Conservation (phyloP, 1,140 invertebrate genomes). For the Drosophila sucinea region DNA sequence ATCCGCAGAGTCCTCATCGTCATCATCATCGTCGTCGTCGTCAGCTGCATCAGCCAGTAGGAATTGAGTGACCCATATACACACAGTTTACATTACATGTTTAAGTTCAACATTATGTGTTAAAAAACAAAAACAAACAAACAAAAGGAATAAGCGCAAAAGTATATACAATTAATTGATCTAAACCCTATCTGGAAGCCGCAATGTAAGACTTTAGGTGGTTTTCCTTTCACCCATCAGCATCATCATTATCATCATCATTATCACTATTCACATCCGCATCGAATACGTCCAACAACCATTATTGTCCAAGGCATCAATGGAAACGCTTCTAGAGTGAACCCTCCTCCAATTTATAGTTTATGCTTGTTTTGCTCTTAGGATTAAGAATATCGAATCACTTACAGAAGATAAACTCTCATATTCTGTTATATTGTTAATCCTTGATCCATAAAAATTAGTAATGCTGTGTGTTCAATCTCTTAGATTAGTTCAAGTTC, state of each 20-base stretch:
- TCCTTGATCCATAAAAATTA: neutral
- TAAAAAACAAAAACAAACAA: neutral
- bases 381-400: constrained; percentile 2
- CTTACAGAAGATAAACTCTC: neutral
- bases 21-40: constrained; percentile 1
- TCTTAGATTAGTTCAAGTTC: neutral
- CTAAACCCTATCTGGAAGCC: neutral
- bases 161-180: neutral
- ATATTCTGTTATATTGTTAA: constrained; percentile 13
- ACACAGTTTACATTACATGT: neutral
- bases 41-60: constrained; percentile 2
- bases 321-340: neutral
- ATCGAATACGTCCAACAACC: constrained; percentile 1
- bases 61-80: neutral
- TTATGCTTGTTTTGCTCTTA: constrained; percentile 6
- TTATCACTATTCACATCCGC: neutral
- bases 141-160: constrained; percentile 4
- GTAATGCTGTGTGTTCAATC: neutral
- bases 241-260: neutral
- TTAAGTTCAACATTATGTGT: neutral
- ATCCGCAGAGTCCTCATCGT: neutral
- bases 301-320: constrained; percentile 7
- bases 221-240: neutral
- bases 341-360: neutral
- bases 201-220: neutral